Base-by-base conservation (phyloP, 1,140 invertebrate species). In the Potamilus streckersoni region DNA sequence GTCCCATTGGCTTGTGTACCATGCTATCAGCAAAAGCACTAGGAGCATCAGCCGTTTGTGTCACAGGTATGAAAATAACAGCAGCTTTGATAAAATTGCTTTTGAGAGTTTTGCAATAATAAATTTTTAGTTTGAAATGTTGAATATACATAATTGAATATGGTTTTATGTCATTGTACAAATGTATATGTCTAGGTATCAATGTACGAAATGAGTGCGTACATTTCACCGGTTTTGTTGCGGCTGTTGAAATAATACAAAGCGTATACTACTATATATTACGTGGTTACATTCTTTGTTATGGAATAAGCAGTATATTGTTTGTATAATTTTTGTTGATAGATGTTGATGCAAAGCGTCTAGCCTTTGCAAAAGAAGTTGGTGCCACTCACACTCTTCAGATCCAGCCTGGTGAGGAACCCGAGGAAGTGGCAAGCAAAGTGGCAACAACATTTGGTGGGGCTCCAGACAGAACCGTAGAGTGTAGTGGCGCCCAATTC, bases 1-100 rank as follows among this genome's bases (percentile, higher is more conserved):
- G 96, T 57, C 96, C 96, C n/a, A 97, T 98, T 80, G 97, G 97
- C 27, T 91, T 98, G 11, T 93, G 97, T 3, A 94, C 92, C 16
- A 87, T 98, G 73, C 83, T 98, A 23, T 92, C 27, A 31, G 96
- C 97, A 4, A 95, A 95, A 91, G 94, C 96, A 0, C 95, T 96
- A 93, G 97, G 97, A 3, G 97, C 96, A 0, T 91, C 92, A 2
- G 93, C 93, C 87, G 91, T 97, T 23, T 90, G 96, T 61, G 93
- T 98, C 17, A 96, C 95, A 80, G 85, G 82, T 84, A 65, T 60
- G 72, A 19, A 14, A 13, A 71, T 20, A 1, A 17, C 3, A 17
- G 20, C 60, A 61, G 60, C 60, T 20, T 61, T 17, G 16, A 61
- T 61, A 2, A 20, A 61, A 19, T 20, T 61, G 27, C 27, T 31